A percentile compares a stretch with the other conserved stretches of the same genome.
phyloP scores from a whole-genome alignment of 2,113 vertebrate species.

The Odocoileus hemionus region DNA sequence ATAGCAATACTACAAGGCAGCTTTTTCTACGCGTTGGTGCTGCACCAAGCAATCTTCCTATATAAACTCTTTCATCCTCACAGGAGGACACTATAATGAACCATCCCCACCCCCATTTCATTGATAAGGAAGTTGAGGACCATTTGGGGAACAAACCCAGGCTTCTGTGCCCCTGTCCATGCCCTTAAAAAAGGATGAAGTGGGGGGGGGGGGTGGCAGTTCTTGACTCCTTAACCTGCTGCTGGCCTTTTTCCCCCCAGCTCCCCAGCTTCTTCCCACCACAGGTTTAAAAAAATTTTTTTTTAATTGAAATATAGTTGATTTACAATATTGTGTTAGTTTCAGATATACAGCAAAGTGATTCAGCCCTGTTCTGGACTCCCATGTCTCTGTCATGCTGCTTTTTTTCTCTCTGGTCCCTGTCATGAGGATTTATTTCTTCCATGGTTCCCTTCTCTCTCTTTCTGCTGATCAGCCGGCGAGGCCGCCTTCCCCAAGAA shows the following conservation, averaged over 20 bases:
- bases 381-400: neutral
- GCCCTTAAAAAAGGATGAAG: neutral
- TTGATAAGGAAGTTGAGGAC: neutral
- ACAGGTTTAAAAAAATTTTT: neutral
- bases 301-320: neutral
- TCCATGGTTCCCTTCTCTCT: neutral
- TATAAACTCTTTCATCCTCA: neutral
- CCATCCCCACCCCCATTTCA: neutral
- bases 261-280: fast-evolving
- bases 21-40: too few relatives aligned
- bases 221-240: neutral
- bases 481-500: neutral
- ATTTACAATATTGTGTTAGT: neutral
- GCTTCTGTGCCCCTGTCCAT: neutral
- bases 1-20: neutral
- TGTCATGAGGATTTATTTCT: neutral
- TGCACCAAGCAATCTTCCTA: too few relatives aligned
- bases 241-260: neutral
- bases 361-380: fast-evolving
- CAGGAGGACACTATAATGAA: neutral
- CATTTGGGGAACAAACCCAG: neutral
- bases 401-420: neutral
- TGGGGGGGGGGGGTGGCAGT: too few relatives aligned
- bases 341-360: neutral
- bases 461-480: neutral